Base-by-base conservation (phyloP, 1,140 invertebrate genomes). In the Caenorhabditis remanei region DNA sequence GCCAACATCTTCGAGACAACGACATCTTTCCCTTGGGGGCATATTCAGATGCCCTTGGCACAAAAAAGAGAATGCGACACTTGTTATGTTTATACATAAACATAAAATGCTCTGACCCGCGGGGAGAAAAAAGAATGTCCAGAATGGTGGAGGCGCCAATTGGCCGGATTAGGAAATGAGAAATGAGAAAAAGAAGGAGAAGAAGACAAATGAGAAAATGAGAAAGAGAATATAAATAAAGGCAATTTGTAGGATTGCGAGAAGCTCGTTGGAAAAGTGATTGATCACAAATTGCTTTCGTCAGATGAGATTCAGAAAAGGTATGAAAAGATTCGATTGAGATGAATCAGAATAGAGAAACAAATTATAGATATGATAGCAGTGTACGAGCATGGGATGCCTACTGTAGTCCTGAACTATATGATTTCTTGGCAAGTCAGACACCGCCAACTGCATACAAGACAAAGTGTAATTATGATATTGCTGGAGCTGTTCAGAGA, bases 221-320 rank as follows among this genome's bases (percentile, higher is more conserved):
- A 61, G 56, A 46, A 46, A 8, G 41, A 71, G 24, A 19, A 55
- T 21, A 83, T 58, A 83, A 83, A 55, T 56, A 21, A 83, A 56
- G 79, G 50, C 79, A 83, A 55, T 46, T 61, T 88, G 50, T 32
- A 91, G 84, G 94, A 94, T 85, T 94, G 93, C 83, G 85, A 90
- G 21, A 79, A 55, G 4, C 79, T 93, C 43, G 93, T 93, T 48
- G 92, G 92, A 13, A 89, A 85, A 53, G 88, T 93, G 0, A 89
- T 94, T 9, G 92, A 94, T 67, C 93, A 94, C 85, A 92, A 91
- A 79, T 71, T 94, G 58, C 86, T 93, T 19, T 92, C 90, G 55
- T 89, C 91, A 11, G 91, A 92, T 79, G 92, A 92, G 82, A 93
- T 93, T 61, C 91, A 92, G 84, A 88, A 92, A 71, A 83, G 91